Base-by-base conservation (phyloP, 2,113 vertebrate genomes). In the Perca flavescens region DNA sequence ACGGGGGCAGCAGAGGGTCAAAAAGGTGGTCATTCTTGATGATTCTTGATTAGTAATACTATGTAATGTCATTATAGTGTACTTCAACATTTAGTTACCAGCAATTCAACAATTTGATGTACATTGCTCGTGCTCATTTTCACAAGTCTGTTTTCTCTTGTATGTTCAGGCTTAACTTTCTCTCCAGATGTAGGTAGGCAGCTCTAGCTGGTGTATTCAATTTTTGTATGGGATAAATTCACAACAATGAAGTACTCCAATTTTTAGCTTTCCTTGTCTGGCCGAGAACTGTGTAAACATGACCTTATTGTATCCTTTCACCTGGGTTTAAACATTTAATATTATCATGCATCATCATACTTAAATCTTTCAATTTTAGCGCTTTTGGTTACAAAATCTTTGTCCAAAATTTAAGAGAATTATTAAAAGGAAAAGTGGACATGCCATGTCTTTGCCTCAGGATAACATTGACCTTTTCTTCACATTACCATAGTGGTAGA, bases 1-100 rank as follows among this genome's bases (percentile, higher is more conserved):
- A 4, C 11, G 68, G 34, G n/a, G 69, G 64, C 70, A 77, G 77
- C 61, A 78, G 25, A 77, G 34, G 16, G 4, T 19, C 21, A 53
- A 5, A 28, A 12, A 53, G 5, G 1, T 14, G 1, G n/a, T 28
- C 1, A 2, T 15, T 22, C 19, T 34, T 11, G 7, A n/a, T 28
- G 1, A 2, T 15, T 22, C 19, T 34, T 11, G 7, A n/a, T 22
- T 31, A 12, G 6, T 47, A 15, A 22, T 9, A 25, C 6, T 25
- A 21, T 47, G 1, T 22, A 13, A 64, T 22, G 6, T 13, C 60
- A 43, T 43, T 7, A 64, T 2, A 46, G 11, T 22, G 40, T n/a
- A 14, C 10, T 40, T 40, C 3, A 36, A 6, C 3, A 56, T 56
- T 56, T 14, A 34, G 5, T 10, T n/a, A 69, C 25, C 28, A 63